phyloP scores from a whole-genome alignment of 1,140 invertebrate genomes.

The Rhynchophorus ferrugineus region DNA sequence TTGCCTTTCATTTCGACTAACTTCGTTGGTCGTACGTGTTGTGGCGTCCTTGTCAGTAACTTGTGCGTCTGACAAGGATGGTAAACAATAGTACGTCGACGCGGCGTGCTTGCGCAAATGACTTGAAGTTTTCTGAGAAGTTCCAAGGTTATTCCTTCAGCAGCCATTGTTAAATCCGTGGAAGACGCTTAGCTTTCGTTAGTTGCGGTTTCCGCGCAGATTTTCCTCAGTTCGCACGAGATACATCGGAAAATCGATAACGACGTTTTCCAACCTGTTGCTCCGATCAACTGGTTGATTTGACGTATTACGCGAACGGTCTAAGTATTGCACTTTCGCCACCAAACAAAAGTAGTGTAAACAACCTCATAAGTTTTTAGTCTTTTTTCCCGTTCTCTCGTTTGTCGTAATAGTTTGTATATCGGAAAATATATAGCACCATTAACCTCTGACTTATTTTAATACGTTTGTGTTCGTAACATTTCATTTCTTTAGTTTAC shows the following conservation, averaged over 20 bases:
- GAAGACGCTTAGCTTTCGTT: conserved; percentile 37
- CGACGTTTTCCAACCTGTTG: conserved; percentile 30
- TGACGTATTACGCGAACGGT: conserved; percentile 5
- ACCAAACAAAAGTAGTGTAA: conserved; percentile 25
- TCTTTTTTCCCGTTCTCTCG: conserved; percentile 19
- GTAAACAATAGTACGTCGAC: conserved; percentile 11
- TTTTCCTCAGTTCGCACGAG: conserved; percentile 5
- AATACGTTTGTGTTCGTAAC: background rate
- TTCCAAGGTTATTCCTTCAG: conserved; percentile 40
- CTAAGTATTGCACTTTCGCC: conserved; percentile 7
- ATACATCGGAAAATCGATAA: conserved; percentile 15
- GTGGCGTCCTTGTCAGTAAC: too few species aligned
- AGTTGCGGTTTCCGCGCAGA: conserved; percentile 14
- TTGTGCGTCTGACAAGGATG: too few species aligned
- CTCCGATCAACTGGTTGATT: conserved; percentile 6
- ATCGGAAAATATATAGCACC: background rate
- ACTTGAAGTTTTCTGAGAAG: conserved; percentile 39
- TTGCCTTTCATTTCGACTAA: conserved; percentile 27
- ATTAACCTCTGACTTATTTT: conserved; percentile 10
- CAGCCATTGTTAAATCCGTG: conserved; percentile 39
- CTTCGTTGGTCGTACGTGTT: conserved; percentile 6
- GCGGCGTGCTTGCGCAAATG: conserved; percentile 29
- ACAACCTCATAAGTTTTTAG: conserved; percentile 26
- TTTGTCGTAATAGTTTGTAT: conserved; percentile 12
- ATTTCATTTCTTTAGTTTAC: background rate